Conservation (phyloP, 2,797 vertebrate genomes). For the Loriculus beryllinus region DNA sequence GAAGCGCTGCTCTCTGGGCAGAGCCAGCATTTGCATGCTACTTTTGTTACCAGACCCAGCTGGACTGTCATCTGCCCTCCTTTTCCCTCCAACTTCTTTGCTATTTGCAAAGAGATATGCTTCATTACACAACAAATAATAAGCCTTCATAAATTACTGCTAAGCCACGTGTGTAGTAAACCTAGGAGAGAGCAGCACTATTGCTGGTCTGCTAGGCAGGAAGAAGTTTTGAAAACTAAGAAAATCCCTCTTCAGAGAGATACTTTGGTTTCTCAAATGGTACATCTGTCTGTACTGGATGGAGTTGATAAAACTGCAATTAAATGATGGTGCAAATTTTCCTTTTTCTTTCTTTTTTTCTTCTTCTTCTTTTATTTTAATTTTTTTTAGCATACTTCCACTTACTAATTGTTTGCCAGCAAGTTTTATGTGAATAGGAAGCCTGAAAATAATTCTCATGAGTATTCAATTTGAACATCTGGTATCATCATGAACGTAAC, state of each 20-base stretch:
- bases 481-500: constrained; percentile 34
- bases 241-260: background rate
- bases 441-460: constrained; percentile 40
- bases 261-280: background rate
- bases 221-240: constrained; percentile 12
- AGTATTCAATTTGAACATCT: constrained; percentile 51
- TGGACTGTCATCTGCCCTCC: background rate
- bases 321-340: background rate
- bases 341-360: rapidly evolving
- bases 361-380: no score
- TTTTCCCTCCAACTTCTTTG: background rate
- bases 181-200: background rate
- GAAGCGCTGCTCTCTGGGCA: background rate
- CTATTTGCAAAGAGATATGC: background rate
- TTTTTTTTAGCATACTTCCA: background rate
- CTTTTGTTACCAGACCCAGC: background rate
- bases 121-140: constrained; percentile 21
- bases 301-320: background rate
- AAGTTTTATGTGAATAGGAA: constrained; percentile 35
- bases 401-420: background rate
- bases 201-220: constrained; percentile 24
- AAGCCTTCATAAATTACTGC: constrained; percentile 15
- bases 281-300: background rate
- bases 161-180: background rate
- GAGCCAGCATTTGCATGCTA: background rate